Conservation (phyloP, 2,888 invertebrate species). For the Halictus quadricinctus region DNA sequence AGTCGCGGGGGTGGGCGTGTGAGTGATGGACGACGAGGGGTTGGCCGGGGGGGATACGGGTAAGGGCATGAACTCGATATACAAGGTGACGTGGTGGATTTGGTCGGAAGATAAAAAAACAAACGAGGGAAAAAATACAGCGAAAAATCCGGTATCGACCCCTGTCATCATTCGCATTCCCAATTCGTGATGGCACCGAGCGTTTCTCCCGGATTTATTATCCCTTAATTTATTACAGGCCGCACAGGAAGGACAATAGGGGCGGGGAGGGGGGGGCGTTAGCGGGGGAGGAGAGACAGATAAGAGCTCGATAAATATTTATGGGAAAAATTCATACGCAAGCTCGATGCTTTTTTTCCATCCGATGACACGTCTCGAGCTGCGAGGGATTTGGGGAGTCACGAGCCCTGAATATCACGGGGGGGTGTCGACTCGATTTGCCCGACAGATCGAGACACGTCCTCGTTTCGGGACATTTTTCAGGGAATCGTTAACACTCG, state of each 20-base stretch:
- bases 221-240: conserved; percentile 46
- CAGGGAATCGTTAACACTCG: not conserved
- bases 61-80: conserved; percentile 34
- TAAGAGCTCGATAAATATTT: conserved; percentile 56
- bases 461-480: not conserved
- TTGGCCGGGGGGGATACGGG: not conserved
- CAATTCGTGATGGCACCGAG: conserved; percentile 37
- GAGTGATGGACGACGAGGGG: not conserved
- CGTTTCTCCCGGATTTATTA: conserved; percentile 35
- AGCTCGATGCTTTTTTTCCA: not conserved
- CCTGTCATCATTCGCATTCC: conserved; percentile 29
- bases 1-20: conserved; percentile 18
- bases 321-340: conserved; percentile 24
- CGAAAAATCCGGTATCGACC: conserved; percentile 25
- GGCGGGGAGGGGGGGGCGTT: not conserved
- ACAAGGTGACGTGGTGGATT: conserved; percentile 25
- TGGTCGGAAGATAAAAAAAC: conserved; percentile 1
- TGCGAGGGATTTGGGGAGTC: conserved; percentile 14
- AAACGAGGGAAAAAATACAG: conserved; percentile 6
- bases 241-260: conserved; percentile 22
- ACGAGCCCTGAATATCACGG: not conserved
- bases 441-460: conserved; percentile 4
- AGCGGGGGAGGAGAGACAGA: conserved; percentile 2
- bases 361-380: conserved; percentile 5
- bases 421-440: conserved; percentile 21